Evolutionary conservation across 2,113 vertebrate species (phyloP).

Genomic region (Onychostoma macrolepis): DNA sequence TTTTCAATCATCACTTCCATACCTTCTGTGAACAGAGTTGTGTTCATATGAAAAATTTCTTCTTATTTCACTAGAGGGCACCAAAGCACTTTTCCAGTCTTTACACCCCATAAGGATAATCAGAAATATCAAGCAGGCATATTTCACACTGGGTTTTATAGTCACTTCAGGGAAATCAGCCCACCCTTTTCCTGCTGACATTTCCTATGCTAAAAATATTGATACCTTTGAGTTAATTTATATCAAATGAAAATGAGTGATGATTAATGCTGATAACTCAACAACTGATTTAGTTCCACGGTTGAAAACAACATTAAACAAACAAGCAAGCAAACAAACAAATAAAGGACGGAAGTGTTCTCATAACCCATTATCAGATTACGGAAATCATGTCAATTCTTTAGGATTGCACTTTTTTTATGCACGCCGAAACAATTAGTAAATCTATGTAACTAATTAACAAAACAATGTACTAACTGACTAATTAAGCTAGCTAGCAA

Average conservation of each 20-base stretch:
- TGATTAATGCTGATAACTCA: neutral
- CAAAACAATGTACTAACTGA: no score
- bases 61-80: neutral
- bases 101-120: neutral
- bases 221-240: neutral
- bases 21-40: neutral
- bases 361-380: neutral
- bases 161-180: neutral
- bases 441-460: no score
- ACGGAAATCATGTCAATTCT: neutral
- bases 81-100: neutral
- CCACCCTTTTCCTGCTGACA: neutral
- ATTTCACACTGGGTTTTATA: neutral
- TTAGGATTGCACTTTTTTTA: no score
- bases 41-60: neutral
- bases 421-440: no score
- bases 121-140: neutral
- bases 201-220: neutral
- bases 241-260: neutral
- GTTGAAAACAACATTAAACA: neutral
- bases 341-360: neutral
- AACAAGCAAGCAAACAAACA: no score
- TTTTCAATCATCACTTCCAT: no score
- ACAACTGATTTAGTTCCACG: neutral
- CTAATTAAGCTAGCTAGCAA: no score